Conservation (phyloP, 2,888 invertebrate genomes). For the Dusona sp. region DNA sequence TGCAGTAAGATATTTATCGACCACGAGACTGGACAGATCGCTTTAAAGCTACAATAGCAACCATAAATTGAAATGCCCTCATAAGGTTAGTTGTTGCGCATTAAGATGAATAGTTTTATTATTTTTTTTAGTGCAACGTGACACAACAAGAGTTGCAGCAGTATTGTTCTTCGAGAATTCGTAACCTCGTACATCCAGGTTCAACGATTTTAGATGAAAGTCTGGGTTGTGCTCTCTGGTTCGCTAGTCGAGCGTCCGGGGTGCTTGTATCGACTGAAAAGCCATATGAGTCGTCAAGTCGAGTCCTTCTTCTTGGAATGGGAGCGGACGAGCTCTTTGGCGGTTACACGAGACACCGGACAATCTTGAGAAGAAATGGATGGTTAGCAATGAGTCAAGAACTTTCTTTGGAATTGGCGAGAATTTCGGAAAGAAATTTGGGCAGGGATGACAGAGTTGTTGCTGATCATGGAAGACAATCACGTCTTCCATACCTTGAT, state of each 20-base stretch:
- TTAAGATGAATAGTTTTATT: neutral
- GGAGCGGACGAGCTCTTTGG: conserved; percentile 99
- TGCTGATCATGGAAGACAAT: conserved; percentile 94
- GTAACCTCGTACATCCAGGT: conserved; percentile 93
- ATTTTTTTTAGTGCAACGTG: conserved; percentile 88
- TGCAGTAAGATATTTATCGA: too few species aligned
- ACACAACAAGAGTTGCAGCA: conserved; percentile 88
- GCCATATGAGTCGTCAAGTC: conserved; percentile 87
- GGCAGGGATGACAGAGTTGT: conserved; percentile 98
- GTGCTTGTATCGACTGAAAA: conserved; percentile 75
- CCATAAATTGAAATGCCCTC: neutral
- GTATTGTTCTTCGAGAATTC: conserved; percentile 87
- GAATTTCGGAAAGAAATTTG: conserved; percentile 95
- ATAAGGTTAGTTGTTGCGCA: neutral
- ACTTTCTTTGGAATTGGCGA: conserved; percentile 90
- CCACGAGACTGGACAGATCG: too few species aligned
- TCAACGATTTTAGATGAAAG: conserved; percentile 97
- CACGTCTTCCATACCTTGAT: conserved; percentile 92
- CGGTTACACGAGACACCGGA: conserved; percentile 96
- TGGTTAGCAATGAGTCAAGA: conserved; percentile 87
- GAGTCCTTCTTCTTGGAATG: conserved; percentile 94
- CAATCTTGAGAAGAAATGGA: conserved; percentile 87
- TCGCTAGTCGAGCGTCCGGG: conserved; percentile 93
- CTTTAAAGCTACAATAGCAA: neutral
- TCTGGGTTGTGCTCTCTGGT: conserved; percentile 98